Base-by-base conservation (phyloP, 2,888 invertebrate genomes). In the Lamellibrachia satsuma region DNA sequence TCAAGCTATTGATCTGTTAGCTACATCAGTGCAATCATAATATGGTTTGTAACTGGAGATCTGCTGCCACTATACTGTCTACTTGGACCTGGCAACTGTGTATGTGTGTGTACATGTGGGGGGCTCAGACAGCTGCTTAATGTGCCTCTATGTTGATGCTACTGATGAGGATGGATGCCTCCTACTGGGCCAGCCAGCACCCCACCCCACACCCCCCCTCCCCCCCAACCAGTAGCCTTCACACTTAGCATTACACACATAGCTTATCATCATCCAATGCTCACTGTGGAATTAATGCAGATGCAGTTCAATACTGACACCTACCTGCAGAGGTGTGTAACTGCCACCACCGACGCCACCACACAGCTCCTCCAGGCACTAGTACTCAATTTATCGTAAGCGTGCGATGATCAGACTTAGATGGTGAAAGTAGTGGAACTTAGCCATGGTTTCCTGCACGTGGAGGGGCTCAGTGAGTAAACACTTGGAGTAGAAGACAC, bases 101-200 rank as follows among this genome's bases (percentile, higher is more conserved):
- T 75, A 15, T 75, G 75, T 75, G 75, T 75, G n/a, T 22, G 75
- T 2, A 15, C 1, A 22, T 1, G 75, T 15, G 75, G 75, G 75
- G 75, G 75, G 75, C 75, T 75, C n/a, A 75, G 75, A 75, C 75
- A 75, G 75, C 75, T 75, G 75, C 75, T 75, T 75, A 75, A 75
- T n/a, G n/a, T 15, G 75, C 75, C 75, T 75, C 75, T 75, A 4
- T 75, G 75, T 75, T 75, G 22, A 75, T 75, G 75, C 75, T n/a
- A 75, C 75, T 75, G 75, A 75, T 75, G 75, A 75, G 75, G 75
- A 22, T 22, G 75, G 75, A 75, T 75, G 75, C 75, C 75, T 75
- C 75, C 75, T n/a, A 75, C 75, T 22, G 22, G 75, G 75, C 75
- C 75, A 75, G 75, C 75, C 75, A 75, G 75, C 75, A 22, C 75